Base-by-base conservation (phyloP, 2,888 invertebrate species). In the Neocrepidodera transversa region DNA sequence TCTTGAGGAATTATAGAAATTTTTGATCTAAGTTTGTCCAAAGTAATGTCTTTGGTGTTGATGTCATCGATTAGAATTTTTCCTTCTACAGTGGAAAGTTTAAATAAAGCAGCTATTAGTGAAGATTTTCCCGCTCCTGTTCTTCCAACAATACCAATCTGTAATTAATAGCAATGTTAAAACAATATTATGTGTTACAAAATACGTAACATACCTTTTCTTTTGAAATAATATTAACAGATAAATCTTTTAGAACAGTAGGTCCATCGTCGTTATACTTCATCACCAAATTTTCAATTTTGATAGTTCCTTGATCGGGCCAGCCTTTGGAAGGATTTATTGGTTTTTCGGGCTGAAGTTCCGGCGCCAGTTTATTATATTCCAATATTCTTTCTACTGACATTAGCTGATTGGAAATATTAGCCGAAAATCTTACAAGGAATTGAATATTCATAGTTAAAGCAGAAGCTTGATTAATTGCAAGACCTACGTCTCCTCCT, bases 121-220 rank as follows among this genome's bases (percentile, higher is more conserved):
- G 91, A 91, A 0, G 90, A 90, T 77, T 92, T 92, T 0, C 92
- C 93, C 1, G 93, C 92, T 1, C 93, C 93, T 0, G 93, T 93
- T 52, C 93, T 82, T 1, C 93, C 93, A 3, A 92, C 91, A 67
- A 92, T 89, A 8, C 92, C 91, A 57, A 92, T 85, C 87, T 92
- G 77, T 66, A 80, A 81, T 18, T 13, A 49, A 26, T 6, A 5
- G 14, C 5, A n/a, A 13, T 18, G 13, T 47, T 4, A 11, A 11
- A 26, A 5, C 13, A 14, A 14, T 18, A 10, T 35, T 13, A 4
- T 1, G 13, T 10, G 8, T 36, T 79, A n/a, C n/a, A n/a, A n/a
- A n/a, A n/a, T n/a, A n/a, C n/a, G n/a, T n/a, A n/a, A n/a, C n/a
- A n/a, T 53, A 88, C 87, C 82, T 89, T 90, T 81, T 87, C 86